Evolutionary conservation across 2,888 invertebrate genomes (phyloP).

Genomic region (Panzeria rudis): DNA sequence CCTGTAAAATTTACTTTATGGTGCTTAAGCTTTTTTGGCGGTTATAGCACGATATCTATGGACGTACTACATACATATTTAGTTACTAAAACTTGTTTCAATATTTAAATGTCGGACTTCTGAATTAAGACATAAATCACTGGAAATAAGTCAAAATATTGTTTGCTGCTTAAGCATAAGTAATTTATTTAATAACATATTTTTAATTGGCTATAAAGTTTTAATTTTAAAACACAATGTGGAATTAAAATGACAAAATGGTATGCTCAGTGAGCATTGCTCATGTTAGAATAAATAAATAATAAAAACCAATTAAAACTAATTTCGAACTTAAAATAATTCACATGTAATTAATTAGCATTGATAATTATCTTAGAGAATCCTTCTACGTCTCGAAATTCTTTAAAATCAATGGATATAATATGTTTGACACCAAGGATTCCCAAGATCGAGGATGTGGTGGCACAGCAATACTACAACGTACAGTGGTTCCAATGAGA

Average conservation of each 20-base stretch:
- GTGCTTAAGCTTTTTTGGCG: too few species aligned
- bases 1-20: too few species aligned
- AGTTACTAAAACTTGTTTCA: constrained; percentile 39
- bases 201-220: constrained; percentile 53
- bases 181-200: constrained; percentile 28
- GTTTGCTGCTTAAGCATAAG: constrained; percentile 3
- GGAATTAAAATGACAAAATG: constrained; percentile 54
- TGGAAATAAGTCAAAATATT: constrained; percentile 51
- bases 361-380: too few species aligned
- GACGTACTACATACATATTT: neutral
- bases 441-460: too few species aligned
- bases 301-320: neutral
- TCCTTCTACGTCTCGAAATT: too few species aligned
- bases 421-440: too few species aligned
- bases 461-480: too few species aligned
- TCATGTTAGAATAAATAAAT: neutral
- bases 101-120: constrained; percentile 18
- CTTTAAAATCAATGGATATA: too few species aligned
- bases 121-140: constrained; percentile 58
- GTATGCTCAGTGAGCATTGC: too few species aligned
- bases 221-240: constrained; percentile 22
- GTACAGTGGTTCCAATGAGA: too few species aligned
- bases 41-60: too few species aligned
- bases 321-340: constrained; percentile 5
- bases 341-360: too few species aligned